Conservation (phyloP, 2,888 invertebrate species). For the Pristionchus fissidentatus region DNA sequence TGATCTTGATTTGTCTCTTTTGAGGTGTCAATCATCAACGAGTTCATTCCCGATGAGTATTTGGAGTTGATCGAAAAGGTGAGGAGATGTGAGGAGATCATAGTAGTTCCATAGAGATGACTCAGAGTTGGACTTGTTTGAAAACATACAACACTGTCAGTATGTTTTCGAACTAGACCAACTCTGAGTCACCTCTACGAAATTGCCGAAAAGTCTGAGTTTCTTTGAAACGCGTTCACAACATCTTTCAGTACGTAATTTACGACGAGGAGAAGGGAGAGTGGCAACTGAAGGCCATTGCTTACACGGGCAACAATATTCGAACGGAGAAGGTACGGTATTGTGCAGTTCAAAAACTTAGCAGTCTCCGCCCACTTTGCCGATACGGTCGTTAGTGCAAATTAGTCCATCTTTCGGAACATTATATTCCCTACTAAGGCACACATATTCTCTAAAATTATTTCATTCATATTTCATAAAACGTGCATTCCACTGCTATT, state of each 20-base stretch:
- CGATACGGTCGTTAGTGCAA: no score
- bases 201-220: background rate
- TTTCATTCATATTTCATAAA: no score
- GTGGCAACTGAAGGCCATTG: constrained; percentile 97
- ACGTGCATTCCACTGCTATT: no score
- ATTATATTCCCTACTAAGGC: no score
- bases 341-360: no score
- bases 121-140: background rate
- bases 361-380: no score
- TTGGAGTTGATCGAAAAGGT: constrained; percentile 81
- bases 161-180: background rate
- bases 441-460: no score
- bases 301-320: constrained; percentile 99
- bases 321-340: constrained; percentile 75
- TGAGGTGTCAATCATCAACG: constrained; percentile 87
- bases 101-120: no score
- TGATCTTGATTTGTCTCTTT: background rate
- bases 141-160: background rate
- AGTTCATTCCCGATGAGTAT: constrained; percentile 93
- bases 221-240: background rate
- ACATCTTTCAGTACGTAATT: constrained; percentile 38
- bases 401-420: no score
- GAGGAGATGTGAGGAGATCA: no score
- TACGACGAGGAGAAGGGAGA: constrained; percentile 81
- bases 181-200: background rate